These are phyloP conservation scores for Drosophila pseudotakahashii DNA, from an alignment of 2,888 invertebrate species.

Conservation along the genomic window DNA sequence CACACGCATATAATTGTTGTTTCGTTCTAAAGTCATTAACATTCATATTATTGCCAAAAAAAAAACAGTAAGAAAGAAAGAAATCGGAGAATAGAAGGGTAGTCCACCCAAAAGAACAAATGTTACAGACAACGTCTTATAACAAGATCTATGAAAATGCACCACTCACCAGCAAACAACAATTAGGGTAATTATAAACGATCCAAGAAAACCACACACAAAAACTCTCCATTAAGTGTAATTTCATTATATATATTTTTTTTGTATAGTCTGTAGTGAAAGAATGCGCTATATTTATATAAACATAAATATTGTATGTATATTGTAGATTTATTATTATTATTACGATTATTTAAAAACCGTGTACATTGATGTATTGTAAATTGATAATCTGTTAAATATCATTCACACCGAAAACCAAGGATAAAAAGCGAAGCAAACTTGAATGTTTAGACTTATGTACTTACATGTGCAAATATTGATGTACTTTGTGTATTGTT, in stretches of 20 bases:
- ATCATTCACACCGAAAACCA: slow-evolving; percentile 70
- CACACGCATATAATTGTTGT: slow-evolving; percentile 51
- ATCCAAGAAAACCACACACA: slow-evolving; percentile 15
- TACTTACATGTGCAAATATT: slow-evolving; percentile 33
- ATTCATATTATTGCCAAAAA: slow-evolving; percentile 31
- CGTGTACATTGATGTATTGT: slow-evolving; percentile 72
- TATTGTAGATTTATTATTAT: slow-evolving; percentile 61
- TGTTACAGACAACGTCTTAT: slow-evolving; percentile 27
- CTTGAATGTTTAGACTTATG: slow-evolving; percentile 39
- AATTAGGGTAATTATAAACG: slow-evolving; percentile 3
- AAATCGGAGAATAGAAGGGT: slow-evolving; percentile 8
- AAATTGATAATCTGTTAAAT: slow-evolving; percentile 57
- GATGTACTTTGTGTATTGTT: slow-evolving; percentile 13
- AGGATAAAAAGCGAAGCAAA: slow-evolving; percentile 25
- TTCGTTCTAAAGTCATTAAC: slow-evolving; percentile 45
- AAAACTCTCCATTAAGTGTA: slow-evolving; percentile 65
- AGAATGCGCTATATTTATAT: slow-evolving; percentile 42
- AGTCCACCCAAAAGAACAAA: slow-evolving; percentile 23
- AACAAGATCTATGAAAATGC: slow-evolving; percentile 30
- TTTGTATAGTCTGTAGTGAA: slow-evolving; percentile 58
- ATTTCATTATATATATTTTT: slow-evolving; percentile 48
- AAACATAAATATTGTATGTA: slow-evolving; percentile 52
- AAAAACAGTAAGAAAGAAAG: slow-evolving; percentile 5
- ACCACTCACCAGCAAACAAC: slow-evolving; percentile 28
- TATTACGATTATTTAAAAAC: slow-evolving; percentile 57